These are phyloP conservation scores for Steinernema scapterisci DNA, from an alignment of 2,888 invertebrate genomes.

Conservation along the genomic window DNA sequence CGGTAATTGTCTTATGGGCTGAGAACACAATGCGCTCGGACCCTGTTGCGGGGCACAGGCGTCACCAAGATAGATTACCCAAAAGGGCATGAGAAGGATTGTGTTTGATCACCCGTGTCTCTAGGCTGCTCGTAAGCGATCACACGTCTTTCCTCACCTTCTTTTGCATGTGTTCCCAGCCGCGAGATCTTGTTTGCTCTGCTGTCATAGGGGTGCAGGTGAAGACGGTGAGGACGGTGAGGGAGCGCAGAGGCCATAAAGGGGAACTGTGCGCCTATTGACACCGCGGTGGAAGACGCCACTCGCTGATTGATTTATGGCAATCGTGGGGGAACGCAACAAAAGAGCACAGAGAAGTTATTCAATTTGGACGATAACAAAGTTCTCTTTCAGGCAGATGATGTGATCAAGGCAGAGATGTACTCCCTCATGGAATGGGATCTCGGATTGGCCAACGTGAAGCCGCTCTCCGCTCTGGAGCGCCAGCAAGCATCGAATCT, in stretches of 20 bases:
- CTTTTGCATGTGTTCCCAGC: conserved; percentile 21
- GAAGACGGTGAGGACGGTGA: not conserved
- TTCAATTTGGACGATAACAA: not conserved
- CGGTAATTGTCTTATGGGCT: conserved; percentile 27
- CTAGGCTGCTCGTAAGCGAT: conserved; percentile 4
- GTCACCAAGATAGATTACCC: not conserved
- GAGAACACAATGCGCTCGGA: conserved; percentile 6
- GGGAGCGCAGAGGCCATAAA: not conserved
- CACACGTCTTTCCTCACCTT: not conserved
- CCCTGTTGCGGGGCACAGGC: conserved; percentile 13
- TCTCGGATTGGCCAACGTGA: conserved; percentile 49
- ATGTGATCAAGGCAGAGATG: conserved; percentile 71
- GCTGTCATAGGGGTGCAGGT: not conserved
- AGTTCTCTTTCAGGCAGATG: conserved; percentile 59
- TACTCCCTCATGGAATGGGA: conserved; percentile 61
- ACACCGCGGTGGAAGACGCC: not conserved
- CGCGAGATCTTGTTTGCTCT: conserved; percentile 20
- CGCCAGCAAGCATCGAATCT: conserved; percentile 52
- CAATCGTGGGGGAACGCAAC: not conserved
- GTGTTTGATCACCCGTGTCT: conserved; percentile 16
- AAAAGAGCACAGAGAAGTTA: not conserved
- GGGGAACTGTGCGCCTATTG: conserved; percentile 1
- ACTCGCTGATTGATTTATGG: not conserved
- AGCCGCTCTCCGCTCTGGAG: conserved; percentile 45
- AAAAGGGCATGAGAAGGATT: not conserved